Conservation (phyloP, 2,888 invertebrate species). For the Kuschelorhynchus macadamiae region DNA sequence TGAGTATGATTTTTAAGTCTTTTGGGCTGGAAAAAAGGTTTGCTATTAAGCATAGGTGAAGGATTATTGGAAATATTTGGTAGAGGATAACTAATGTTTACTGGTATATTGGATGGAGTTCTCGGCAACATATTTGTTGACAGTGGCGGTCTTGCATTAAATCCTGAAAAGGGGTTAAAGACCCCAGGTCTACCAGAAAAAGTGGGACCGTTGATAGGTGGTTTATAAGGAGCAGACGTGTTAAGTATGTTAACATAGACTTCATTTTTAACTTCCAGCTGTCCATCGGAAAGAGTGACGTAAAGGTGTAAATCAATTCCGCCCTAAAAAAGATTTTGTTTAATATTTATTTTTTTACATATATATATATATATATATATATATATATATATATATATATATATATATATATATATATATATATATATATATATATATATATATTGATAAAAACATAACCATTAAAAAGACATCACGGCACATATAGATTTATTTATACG, state of each 20-base stretch:
- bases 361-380: too few species aligned
- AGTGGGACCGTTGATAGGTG: conserved; percentile 56
- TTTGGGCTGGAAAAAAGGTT: conserved; percentile 54
- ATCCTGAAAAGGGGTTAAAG: conserved; percentile 50
- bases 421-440: too few species aligned
- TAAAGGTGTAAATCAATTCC: conserved; percentile 78
- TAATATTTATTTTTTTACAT: too few species aligned
- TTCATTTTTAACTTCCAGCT: conserved; percentile 76
- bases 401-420: too few species aligned
- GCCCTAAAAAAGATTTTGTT: conserved; percentile 74
- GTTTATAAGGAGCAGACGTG: conserved; percentile 56
- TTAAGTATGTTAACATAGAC: conserved; percentile 77
- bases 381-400: too few species aligned
- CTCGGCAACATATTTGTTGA: conserved; percentile 57
- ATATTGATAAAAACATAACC: too few species aligned
- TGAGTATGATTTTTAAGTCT: conserved; percentile 33
- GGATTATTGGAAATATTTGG: conserved; percentile 57
- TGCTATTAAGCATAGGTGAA: conserved; percentile 48
- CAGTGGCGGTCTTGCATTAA: conserved; percentile 56
- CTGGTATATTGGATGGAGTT: conserved; percentile 13
- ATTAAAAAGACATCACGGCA: too few species aligned
- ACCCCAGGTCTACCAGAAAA: conserved; percentile 46
- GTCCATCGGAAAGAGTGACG: conserved; percentile 78
- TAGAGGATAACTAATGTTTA: conserved; percentile 49
- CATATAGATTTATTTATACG: too few species aligned